These are phyloP conservation scores for Pandemis heparana DNA, from an alignment of 2,888 invertebrate species.

Conservation along the genomic window DNA sequence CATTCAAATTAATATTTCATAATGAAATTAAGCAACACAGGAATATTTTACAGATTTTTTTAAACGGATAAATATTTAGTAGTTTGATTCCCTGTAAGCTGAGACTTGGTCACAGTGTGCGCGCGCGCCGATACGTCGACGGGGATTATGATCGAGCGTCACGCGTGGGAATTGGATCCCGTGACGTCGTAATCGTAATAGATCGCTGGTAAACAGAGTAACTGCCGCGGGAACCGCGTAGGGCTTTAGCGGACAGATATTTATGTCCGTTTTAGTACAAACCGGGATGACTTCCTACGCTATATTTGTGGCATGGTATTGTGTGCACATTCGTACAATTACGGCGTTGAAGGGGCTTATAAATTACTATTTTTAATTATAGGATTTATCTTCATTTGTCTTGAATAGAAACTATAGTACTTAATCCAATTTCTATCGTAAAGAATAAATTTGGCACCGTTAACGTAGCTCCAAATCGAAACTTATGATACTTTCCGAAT, in stretches of 20 bases:
- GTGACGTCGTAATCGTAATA: conserved; percentile 19
- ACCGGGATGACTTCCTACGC: background rate
- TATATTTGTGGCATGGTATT: too few species aligned
- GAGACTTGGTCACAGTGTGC: background rate
- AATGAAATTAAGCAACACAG: too few species aligned
- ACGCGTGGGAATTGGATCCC: conserved; percentile 38
- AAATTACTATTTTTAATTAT: too few species aligned
- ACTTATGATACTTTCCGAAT: too few species aligned
- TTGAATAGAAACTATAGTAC: too few species aligned
- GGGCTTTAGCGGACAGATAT: background rate
- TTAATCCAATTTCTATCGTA: too few species aligned
- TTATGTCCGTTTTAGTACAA: background rate
- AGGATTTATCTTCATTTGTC: too few species aligned
- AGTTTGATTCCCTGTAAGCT: background rate
- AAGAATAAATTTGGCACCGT: too few species aligned
- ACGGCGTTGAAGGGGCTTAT: too few species aligned
- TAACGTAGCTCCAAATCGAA: too few species aligned
- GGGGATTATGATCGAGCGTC: conserved; percentile 29
- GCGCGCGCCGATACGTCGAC: conserved; percentile 15
- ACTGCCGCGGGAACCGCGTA: conserved; percentile 31
- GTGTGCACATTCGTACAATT: too few species aligned
- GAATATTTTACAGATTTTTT: background rate
- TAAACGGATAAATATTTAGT: background rate
- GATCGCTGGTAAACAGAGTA: conserved; percentile 30
- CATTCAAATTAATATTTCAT: too few species aligned